Evolutionary conservation across 2,797 vertebrate species (phyloP), one percentile per base, ranked within the genome.

Genomic region (Uromys caudimaculatus): DNA sequence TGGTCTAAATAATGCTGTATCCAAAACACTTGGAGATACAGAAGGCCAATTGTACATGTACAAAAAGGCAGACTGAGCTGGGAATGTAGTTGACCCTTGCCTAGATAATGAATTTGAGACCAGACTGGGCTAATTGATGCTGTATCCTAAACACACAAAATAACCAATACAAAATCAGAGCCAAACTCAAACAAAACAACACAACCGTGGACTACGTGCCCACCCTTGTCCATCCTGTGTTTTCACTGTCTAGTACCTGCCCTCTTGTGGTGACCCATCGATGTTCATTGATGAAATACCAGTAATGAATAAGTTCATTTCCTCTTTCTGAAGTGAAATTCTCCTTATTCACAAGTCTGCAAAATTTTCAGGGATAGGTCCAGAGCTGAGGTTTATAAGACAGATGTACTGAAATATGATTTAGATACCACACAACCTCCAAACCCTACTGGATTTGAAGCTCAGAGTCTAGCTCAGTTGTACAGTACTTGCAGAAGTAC

Each of bases 271-370:
- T 73, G 56, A 64, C 64, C 77, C 14, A 0, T 12, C 56, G 13
- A 23, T 88, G 14, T 93, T 88, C 75, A n/a, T 8, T 69, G 84
- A 81, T 78, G 76, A 67, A 67, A 78, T 60, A 32, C 71, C 89
- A 77, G 7, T 87, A 81, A 64, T 3, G 24, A 87, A n/a, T 5
- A 38, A 73, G 27, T 54, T 13, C 2, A 50, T 90, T 88, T 54
- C 76, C 23, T 77, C 44, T 93, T 44, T 91, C 85, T 81, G 21
- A 88, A 93, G 52, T 95, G 35, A 41, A 44, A 90, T 83, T 77
- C n/a, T 94, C 32, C 54, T 92, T 83, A 79, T 93, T 95, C 27
- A 56, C 54, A 89, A 73, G 54, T 77, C 35, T 77, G 64, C 81
- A 67, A 62, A 91, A 44, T 50, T 94, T 84, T 94, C 78, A 54